These are phyloP conservation scores for Gallinago nigripennis DNA, from an alignment of 2,797 vertebrate genomes.

Conservation along the genomic window DNA sequence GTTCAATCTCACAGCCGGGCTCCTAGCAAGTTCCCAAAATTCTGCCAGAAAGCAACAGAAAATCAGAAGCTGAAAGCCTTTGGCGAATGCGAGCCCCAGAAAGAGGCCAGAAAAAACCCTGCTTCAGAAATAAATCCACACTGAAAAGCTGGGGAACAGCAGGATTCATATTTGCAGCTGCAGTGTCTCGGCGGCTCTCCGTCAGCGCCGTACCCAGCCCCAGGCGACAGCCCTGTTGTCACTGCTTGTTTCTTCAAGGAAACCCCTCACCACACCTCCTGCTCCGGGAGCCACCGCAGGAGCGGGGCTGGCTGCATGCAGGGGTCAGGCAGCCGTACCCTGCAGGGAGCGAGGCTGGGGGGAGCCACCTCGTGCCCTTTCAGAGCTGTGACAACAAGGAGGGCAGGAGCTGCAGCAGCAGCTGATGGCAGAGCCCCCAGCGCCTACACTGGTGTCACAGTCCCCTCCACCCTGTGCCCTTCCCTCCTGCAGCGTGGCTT, in stretches of 20 bases:
- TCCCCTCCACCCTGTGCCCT: rapidly evolving
- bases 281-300: rapidly evolving
- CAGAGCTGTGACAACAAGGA: background rate
- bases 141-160: background rate
- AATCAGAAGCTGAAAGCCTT: background rate
- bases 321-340: background rate
- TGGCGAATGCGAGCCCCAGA: background rate
- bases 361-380: background rate
- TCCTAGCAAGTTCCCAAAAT: background rate
- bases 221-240: background rate
- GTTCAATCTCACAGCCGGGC: background rate
- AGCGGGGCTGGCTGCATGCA: rapidly evolving
- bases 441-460: background rate
- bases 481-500: background rate
- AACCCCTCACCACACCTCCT: background rate
- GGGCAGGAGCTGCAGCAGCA: background rate
- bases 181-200: background rate
- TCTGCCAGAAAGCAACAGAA: background rate
- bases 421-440: background rate
- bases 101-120: background rate
- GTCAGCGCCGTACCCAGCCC: background rate
- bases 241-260: background rate
- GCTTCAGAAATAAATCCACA: background rate
- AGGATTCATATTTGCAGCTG: background rate
- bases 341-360: rapidly evolving